A percentile compares a stretch with the other conserved stretches of the same genome.
These are phyloP conservation scores for Pelobates fuscus DNA, from an alignment of 2,113 vertebrate species.

Conservation along the genomic window DNA sequence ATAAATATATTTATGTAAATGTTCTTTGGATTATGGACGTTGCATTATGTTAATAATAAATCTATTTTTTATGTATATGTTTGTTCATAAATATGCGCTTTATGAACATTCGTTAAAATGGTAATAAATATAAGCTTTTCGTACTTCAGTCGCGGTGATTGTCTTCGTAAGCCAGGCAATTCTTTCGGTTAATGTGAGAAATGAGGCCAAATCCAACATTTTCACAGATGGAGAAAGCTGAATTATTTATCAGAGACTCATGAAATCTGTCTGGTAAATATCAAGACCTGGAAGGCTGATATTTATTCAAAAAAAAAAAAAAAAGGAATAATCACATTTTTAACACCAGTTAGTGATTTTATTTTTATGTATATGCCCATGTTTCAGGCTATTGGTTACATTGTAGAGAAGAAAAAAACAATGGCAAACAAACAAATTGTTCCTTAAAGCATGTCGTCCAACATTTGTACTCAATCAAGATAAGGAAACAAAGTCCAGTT, in stretches of 20 bases:
- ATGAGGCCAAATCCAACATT: conserved; percentile 76
- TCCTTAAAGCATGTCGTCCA: too few species aligned
- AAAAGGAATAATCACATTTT: conserved; percentile 43
- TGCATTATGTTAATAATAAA: conserved; percentile 22
- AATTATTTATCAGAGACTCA: conserved; percentile 77
- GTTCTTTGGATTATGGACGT: background rate
- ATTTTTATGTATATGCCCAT: conserved; percentile 19
- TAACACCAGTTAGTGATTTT: conserved; percentile 52
- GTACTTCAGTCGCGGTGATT: conserved; percentile 67
- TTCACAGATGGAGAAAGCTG: conserved; percentile 74
- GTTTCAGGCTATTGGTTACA: conserved; percentile 29
- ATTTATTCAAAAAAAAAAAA: conserved; percentile 63
- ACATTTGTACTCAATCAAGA: too few species aligned
- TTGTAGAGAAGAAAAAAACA: background rate
- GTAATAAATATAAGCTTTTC: conserved; percentile 37
- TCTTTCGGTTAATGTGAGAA: conserved; percentile 69
- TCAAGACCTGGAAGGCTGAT: conserved; percentile 63
- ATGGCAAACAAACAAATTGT: background rate
- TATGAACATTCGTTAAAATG: conserved; percentile 42
- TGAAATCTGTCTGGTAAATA: conserved; percentile 69
- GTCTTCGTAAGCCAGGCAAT: conserved; percentile 47
- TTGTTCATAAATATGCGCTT: conserved; percentile 7
- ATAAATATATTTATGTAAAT: conserved; percentile 5
- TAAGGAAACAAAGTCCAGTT: too few species aligned
- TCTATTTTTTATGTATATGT: background rate